Percentiles rank a stretch among this genome's conserved stretches.
These are phyloP conservation scores for Clarias magur DNA, from an alignment of 2,113 vertebrate species.

Conservation along the genomic window DNA sequence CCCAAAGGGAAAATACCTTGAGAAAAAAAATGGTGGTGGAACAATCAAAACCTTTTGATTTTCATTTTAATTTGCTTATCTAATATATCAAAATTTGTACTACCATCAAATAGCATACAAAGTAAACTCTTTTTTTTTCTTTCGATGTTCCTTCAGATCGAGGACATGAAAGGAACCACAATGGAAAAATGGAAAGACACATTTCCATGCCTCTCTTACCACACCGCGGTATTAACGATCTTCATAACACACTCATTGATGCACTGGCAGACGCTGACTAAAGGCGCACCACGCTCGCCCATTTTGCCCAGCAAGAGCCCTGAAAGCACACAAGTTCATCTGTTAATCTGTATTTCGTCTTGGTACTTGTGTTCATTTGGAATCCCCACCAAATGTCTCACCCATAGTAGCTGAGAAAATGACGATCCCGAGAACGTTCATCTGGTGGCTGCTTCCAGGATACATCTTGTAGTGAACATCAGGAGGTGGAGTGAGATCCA, in stretches of 20 bases:
- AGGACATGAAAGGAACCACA: background rate
- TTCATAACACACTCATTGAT: slow-evolving; percentile 90
- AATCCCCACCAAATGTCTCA: slow-evolving; percentile 57
- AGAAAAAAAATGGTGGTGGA: background rate
- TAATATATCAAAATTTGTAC: background rate
- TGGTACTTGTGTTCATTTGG: background rate
- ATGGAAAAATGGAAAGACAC: background rate
- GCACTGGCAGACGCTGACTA: slow-evolving; percentile 86
- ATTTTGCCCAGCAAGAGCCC: slow-evolving; percentile 85
- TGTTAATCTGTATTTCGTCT: background rate
- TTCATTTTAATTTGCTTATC: background rate
- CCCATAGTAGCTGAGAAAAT: slow-evolving; percentile 90
- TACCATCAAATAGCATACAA: background rate
- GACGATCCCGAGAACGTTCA: slow-evolving; percentile 89
- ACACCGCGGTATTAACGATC: slow-evolving; percentile 85
- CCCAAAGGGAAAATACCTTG: slow-evolving; percentile 89
- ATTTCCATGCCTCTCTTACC: slow-evolving; percentile 65
- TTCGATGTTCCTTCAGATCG: background rate
- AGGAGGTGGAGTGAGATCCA: slow-evolving; percentile 81
- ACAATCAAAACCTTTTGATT: background rate
- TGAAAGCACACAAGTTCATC: slow-evolving; percentile 31
- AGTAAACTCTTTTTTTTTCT: background rate
- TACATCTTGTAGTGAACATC: slow-evolving; percentile 79
- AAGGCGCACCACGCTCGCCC: slow-evolving; percentile 80
- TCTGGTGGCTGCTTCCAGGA: slow-evolving; percentile 84